Evolutionary conservation across 2,888 invertebrate genomes (phyloP).

Genomic region (Polymixis lichenea): DNA sequence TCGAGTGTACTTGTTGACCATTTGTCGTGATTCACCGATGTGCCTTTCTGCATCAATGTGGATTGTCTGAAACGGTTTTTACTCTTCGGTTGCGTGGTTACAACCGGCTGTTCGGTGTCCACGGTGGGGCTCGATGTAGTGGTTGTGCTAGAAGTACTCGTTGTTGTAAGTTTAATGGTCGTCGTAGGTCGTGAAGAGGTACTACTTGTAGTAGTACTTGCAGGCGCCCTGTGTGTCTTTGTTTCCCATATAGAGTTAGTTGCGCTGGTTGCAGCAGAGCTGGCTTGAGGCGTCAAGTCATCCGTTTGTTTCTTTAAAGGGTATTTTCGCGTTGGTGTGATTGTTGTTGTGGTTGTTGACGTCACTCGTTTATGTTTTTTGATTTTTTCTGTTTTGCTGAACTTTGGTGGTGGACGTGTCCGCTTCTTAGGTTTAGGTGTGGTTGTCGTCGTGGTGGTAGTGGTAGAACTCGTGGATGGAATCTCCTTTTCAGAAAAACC

Average conservation of each 20-base stretch:
- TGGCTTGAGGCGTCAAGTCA: slow-evolving; percentile 83
- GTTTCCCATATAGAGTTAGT: slow-evolving; percentile 64
- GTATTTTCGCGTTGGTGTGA: slow-evolving; percentile 70
- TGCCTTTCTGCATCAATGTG: slow-evolving; percentile 84
- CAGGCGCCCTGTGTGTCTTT: slow-evolving; percentile 65
- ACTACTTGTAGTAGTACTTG: slow-evolving; percentile 67
- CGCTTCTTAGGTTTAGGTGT: slow-evolving; percentile 78
- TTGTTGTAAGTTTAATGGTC: slow-evolving; percentile 43
- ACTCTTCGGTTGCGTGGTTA: slow-evolving; percentile 73
- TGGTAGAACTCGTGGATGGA: slow-evolving; percentile 59
- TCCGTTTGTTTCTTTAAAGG: slow-evolving; percentile 73
- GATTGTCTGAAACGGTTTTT: slow-evolving; percentile 86
- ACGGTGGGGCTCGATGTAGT: slow-evolving; percentile 52
- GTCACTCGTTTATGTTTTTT: slow-evolving; percentile 85
- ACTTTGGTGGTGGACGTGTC: slow-evolving; percentile 84
- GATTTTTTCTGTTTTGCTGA: slow-evolving; percentile 79
- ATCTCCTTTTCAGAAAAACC: slow-evolving; percentile 34
- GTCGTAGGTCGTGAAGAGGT: slow-evolving; percentile 60
- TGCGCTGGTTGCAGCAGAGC: slow-evolving; percentile 77
- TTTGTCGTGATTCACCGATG: slow-evolving; percentile 87
- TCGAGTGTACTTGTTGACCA: slow-evolving; percentile 76
- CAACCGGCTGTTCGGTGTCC: slow-evolving; percentile 59
- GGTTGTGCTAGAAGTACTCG: slow-evolving; percentile 40
- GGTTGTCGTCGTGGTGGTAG: slow-evolving; percentile 70
- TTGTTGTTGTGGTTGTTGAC: slow-evolving; percentile 77